Evolutionary conservation across 2,888 invertebrate genomes (phyloP), one percentile per base, ranked within the genome.

Genomic region (Meandrusa payeni): DNA sequence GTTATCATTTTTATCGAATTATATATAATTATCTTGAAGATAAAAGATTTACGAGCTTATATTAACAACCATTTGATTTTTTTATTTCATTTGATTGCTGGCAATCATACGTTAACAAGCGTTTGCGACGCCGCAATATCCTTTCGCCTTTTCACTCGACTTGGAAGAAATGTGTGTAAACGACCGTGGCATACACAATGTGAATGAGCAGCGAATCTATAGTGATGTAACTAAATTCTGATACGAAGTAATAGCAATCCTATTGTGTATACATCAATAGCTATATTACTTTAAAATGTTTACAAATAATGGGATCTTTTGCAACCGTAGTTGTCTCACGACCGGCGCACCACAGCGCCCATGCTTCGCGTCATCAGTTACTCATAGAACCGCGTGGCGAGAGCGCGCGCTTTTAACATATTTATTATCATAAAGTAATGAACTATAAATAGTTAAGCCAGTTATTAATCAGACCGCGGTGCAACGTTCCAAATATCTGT

Each of bases 71-170:
- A 20, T 22, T 34, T 27, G 15, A 32, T 32, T 22, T 27, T 13
- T 32, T 33, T 28, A 17, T 13, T 39, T 12, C 22, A 39, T 2
- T 33, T 22, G 26, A 27, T 17, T 17, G 17, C 15, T 15, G 38
- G 27, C 36, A 44, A 47, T 48, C 47, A 41, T 31, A 38, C 15
- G 47, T 58, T 47, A 51, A 49, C 48, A 61, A 64, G 63, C 63
- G 46, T 51, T 52, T 46, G 52, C 55, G 56, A 17, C 38, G 59
- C 63, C 51, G 54, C 61, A 48, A 66, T 76, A 72, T 82, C 82
- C 80, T 81, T 80, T 83, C 77, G 79, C 75, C 79, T 80, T 80
- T 82, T 79, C 80, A 76, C 79, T 69, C 62, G 47, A 59, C 60
- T 70, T 61, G 66, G 71, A 81, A 81, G 78, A 82, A 81, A 81